phyloP scores from a whole-genome alignment of 2,797 vertebrate genomes.

The Cuniculus paca region DNA sequence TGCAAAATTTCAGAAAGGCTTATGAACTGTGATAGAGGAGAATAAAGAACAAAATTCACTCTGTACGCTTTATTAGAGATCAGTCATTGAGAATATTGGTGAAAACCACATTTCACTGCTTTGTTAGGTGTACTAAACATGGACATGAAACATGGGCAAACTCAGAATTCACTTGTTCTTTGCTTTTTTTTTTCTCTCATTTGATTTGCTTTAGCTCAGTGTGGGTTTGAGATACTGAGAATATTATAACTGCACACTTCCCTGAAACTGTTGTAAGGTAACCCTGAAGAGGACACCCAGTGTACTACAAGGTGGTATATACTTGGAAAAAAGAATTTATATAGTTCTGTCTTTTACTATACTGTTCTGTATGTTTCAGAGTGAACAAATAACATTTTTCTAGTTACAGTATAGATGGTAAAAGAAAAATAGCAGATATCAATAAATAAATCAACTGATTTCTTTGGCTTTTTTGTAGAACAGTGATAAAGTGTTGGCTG shows the following conservation, averaged over 20 bases:
- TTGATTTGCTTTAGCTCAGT: too few species aligned
- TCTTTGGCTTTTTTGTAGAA: not conserved
- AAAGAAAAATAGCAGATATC: not conserved
- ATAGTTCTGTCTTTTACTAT: not conserved
- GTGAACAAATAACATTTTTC: not conserved
- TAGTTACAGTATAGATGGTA: not conserved
- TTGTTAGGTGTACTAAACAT: not conserved
- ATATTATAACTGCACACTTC: accelerated
- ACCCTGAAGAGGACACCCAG: not conserved
- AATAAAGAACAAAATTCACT: not conserved
- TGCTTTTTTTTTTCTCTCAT: not conserved
- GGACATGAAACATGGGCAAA: not conserved
- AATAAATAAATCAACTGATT: not conserved
- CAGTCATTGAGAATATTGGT: not conserved
- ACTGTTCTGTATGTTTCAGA: not conserved
- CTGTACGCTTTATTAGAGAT: not conserved
- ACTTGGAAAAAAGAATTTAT: not conserved
- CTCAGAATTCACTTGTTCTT: not conserved
- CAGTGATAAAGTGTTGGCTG: not conserved
- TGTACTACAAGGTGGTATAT: accelerated
- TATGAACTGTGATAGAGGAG: too few species aligned
- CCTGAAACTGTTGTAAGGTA: accelerated
- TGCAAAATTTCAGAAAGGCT: not conserved
- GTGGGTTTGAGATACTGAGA: too few species aligned
- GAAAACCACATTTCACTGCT: not conserved